Percentiles rank a stretch among this genome's conserved stretches.
phyloP scores from a whole-genome alignment of 1,140 invertebrate species.

The Nasonia vitripennis region DNA sequence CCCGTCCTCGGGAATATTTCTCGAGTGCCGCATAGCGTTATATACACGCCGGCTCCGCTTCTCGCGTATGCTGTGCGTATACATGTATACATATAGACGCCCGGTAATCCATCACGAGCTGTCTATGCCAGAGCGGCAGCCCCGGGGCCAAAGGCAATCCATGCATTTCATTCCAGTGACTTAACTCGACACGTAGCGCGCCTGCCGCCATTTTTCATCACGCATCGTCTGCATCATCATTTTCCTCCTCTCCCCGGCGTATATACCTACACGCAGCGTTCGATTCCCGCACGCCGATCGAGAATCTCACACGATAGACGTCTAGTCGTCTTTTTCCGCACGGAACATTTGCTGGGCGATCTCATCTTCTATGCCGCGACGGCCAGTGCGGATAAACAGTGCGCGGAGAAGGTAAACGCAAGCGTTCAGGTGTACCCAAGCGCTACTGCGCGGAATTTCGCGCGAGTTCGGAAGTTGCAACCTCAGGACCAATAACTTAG shows the following conservation, averaged over 20 bases:
- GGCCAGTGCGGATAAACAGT: no score
- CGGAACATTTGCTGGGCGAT: neutral
- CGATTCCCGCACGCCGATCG: slow-evolving; percentile 18
- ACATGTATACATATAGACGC: slow-evolving; percentile 24
- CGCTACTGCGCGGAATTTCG: neutral
- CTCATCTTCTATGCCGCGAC: neutral
- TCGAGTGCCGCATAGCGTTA: neutral
- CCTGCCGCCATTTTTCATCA: slow-evolving; percentile 72
- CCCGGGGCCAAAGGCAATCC: slow-evolving; percentile 71
- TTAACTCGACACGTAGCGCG: slow-evolving; percentile 60
- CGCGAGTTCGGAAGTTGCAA: slow-evolving; percentile 1
- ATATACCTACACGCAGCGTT: slow-evolving; percentile 26
- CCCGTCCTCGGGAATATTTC: neutral
- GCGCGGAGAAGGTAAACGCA: neutral
- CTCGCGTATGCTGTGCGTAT: neutral
- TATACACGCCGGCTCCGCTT: neutral
- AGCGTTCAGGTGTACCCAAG: neutral
- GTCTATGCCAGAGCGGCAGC: slow-evolving; percentile 66
- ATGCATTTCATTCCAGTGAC: slow-evolving; percentile 73
- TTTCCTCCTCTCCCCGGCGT: slow-evolving; percentile 61
- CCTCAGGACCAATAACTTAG: slow-evolving; percentile 40
- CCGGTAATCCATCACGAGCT: slow-evolving; percentile 72
- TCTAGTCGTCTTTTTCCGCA: neutral
- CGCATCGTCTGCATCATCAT: slow-evolving; percentile 67
- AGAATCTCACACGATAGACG: neutral